Percentiles rank a stretch among this genome's conserved stretches.
Evolutionary conservation across 2,797 vertebrate genomes (phyloP).

Genomic region (Peromyscus melanophrys): DNA sequence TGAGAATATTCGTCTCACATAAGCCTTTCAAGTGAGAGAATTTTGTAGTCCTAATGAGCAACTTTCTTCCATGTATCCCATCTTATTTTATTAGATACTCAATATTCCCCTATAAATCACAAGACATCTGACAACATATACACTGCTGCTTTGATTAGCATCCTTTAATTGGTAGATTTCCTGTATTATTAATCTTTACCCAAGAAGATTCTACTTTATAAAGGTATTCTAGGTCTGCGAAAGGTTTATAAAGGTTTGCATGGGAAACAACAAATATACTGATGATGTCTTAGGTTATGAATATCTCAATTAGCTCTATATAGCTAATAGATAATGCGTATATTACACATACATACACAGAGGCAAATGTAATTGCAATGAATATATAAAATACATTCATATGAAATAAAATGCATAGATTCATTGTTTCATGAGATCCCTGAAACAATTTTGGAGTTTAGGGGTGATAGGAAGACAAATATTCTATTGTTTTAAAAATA

Average conservation of each 20-base stretch:
- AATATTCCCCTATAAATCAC: slow-evolving; percentile 70
- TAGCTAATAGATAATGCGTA: background rate
- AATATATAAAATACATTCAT: background rate
- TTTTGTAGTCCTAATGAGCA: slow-evolving; percentile 74
- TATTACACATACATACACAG: background rate
- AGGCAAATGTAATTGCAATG: background rate
- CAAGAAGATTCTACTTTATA: background rate
- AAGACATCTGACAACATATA: slow-evolving; percentile 64
- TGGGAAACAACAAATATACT: background rate
- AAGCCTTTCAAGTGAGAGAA: slow-evolving; percentile 78
- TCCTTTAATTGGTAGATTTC: slow-evolving; percentile 76
- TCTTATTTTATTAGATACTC: slow-evolving; percentile 77
- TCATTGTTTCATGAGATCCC: background rate
- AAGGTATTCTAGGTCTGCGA: background rate
- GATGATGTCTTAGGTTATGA: background rate
- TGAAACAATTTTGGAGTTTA: background rate
- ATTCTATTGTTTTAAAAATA: background rate
- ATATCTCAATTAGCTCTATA: background rate
- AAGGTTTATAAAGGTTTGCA: background rate
- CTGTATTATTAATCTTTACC: slow-evolving; percentile 66
- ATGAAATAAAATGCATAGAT: background rate
- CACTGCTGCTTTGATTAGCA: slow-evolving; percentile 75
- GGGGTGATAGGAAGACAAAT: background rate
- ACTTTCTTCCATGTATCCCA: slow-evolving; percentile 68
- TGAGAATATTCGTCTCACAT: slow-evolving; percentile 66